Evolutionary conservation across 2,113 vertebrate species (phyloP).

Genomic region (Xenopus tropicalis): UCB_Xtro_10.0 CM004446.2:26297501-26298000

Average conservation of each 20-base stretch:
- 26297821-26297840: background rate
- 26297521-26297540: no score
- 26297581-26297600: no score
- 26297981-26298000: no score
- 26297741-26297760: background rate
- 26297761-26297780: conserved; percentile 3
- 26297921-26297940: no score
- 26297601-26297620: no score
- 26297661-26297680: background rate
- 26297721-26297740: conserved; percentile 20
- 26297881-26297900: background rate
- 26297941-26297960: no score
- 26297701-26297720: conserved; percentile 3
- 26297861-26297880: background rate
- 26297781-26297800: conserved; percentile 19
- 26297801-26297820: conserved; percentile 27
- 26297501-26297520: no score
- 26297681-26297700: background rate
- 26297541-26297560: no score
- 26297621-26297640: background rate
- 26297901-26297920: background rate
- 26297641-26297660: background rate
- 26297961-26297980: no score
- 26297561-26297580: no score
- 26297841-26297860: background rate